Conservation (phyloP, 2,113 vertebrate species). For the Puma concolor region DNA sequence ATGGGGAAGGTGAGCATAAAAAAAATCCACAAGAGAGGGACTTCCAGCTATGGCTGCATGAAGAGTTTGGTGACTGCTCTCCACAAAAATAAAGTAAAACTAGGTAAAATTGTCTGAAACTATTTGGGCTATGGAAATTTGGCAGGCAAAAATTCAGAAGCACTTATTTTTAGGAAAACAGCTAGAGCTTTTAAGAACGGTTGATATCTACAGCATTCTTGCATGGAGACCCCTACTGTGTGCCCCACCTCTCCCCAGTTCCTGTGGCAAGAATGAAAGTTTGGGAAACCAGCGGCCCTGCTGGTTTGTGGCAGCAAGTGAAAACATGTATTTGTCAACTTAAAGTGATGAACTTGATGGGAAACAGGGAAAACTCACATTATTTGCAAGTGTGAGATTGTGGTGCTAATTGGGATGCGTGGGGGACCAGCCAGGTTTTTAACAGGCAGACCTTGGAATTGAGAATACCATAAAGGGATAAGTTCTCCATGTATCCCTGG, state of each 20-base stretch:
- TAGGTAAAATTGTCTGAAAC: background rate
- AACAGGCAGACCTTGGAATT: background rate
- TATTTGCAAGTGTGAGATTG: background rate
- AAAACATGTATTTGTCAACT: background rate
- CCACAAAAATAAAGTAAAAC: background rate
- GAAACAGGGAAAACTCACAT: background rate
- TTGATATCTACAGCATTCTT: background rate
- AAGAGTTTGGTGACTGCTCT: background rate
- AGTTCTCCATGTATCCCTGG: background rate
- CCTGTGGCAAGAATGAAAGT: background rate
- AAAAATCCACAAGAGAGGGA: background rate
- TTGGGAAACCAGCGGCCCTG: background rate
- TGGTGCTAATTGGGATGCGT: background rate
- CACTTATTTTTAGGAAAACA: slow-evolving; percentile 3
- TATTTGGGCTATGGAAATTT: background rate
- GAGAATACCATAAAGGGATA: background rate
- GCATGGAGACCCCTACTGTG: background rate
- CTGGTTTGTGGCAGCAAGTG: background rate
- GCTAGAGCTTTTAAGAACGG: background rate
- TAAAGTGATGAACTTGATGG: background rate
- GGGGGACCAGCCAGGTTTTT: background rate
- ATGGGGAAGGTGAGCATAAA: background rate
- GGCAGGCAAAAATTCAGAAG: background rate
- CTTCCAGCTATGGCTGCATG: background rate
- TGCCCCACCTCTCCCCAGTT: background rate